Evolutionary conservation across 2,797 vertebrate genomes (phyloP), one percentile per base, ranked within the genome.

Genomic region (Sebastes oblongus): DNA sequence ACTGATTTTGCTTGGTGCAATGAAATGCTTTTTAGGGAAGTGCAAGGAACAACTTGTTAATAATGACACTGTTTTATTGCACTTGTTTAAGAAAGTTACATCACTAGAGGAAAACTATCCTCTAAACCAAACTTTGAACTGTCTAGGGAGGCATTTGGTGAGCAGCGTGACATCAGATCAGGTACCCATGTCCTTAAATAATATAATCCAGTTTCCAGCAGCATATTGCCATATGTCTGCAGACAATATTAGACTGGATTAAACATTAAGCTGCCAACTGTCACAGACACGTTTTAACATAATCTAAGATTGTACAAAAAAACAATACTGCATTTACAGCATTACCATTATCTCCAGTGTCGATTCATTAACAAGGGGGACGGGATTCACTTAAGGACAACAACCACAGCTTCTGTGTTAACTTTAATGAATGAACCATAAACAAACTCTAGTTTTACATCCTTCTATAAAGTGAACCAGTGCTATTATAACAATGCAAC

Each of bases 241-340:
- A 61, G 62, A 62, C 68, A 75, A 71, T 68, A 80, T 72, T 22
- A 83, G 20, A 77, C 46, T 68, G 80, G 66, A 84, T 86, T 84
- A 82, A 85, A 75, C 64, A 83, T 39, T 73, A 81, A 86, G 32
- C 70, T 77, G 42, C 36, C 36, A 81, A 68, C 61, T 80, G 30
- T 46, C 22, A 82, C 4, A 62, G 24, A 75, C 22, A 39, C 14
- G 56, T 39, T 76, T 72, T 10, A 62, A 56, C 13, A n/a, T 27
- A 18, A 70, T 79, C 39, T 80, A 54, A 78, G 2, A 0, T 39
- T 72, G 22, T 27, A 34, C 27, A 65, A 60, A 25, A 14, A 14
- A 56, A 25, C 14, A 60, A 24, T 18, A 36, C 25, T 59, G n/a
- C 3, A 62, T 20, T 46, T 11, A 25, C 4, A 39, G 5, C 3